Conservation (phyloP, 2,888 invertebrate species). For the Cremastinae sp. region DNA sequence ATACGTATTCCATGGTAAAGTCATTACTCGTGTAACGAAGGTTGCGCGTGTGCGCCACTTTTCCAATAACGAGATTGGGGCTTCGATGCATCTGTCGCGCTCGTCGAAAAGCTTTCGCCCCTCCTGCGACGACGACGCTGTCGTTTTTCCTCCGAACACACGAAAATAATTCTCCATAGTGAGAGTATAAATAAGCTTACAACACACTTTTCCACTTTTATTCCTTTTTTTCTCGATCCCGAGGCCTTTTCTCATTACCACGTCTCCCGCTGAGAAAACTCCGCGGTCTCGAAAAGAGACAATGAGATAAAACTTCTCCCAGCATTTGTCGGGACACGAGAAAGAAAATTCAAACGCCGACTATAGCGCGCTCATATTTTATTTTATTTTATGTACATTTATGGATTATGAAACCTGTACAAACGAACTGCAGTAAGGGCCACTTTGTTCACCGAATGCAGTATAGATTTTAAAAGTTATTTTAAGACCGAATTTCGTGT, state of each 20-base stretch:
- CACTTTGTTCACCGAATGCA: too few species aligned
- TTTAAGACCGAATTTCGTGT: background rate
- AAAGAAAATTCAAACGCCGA: conserved; percentile 15
- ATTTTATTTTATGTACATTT: too few species aligned
- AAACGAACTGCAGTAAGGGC: too few species aligned
- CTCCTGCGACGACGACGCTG: too few species aligned
- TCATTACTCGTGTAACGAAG: background rate
- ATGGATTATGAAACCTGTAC: too few species aligned
- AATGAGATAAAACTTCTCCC: background rate
- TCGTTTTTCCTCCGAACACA: background rate
- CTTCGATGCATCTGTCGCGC: conserved; percentile 34
- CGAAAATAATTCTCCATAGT: conserved; percentile 25
- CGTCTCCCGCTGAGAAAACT: conserved; percentile 45
- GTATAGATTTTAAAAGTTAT: too few species aligned
- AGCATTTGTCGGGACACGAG: background rate
- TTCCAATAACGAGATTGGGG: conserved; percentile 7
- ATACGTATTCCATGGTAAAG: too few species aligned
- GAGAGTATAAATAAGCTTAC: conserved; percentile 4
- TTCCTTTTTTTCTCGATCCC: conserved; percentile 43
- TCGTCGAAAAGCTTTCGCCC: conserved; percentile 8
- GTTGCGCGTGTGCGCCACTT: background rate
- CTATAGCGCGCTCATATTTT: too few species aligned
- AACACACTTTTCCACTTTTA: conserved; percentile 17
- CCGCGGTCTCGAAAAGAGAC: conserved; percentile 10
- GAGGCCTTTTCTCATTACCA: conserved; percentile 46